These are phyloP conservation scores for Sapajus apella DNA, from an alignment of 2,113 vertebrate genomes.

Conservation along the genomic window DNA sequence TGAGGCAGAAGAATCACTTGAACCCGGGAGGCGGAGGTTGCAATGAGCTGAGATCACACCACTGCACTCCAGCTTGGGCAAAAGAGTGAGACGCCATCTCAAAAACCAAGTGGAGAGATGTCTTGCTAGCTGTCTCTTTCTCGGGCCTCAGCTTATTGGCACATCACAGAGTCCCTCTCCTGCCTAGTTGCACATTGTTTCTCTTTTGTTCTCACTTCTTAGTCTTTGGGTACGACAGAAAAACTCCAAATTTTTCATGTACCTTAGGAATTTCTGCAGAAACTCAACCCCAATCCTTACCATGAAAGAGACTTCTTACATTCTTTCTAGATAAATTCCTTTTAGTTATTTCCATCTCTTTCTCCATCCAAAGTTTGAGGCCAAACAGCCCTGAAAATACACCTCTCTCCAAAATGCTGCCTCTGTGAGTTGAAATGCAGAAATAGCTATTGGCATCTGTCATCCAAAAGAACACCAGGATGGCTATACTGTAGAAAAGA, in stretches of 20 bases:
- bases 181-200: neutral
- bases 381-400: neutral
- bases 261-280: neutral
- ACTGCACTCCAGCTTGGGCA: too few species aligned
- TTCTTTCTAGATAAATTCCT: neutral
- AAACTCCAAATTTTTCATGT: neutral
- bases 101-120: neutral
- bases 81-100: too few species aligned
- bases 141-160: too few species aligned
- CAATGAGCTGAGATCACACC: too few species aligned
- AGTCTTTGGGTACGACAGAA: neutral
- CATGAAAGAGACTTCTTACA: neutral
- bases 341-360: neutral
- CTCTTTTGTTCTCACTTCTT: neutral
- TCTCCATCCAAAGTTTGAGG: neutral
- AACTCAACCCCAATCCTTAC: neutral
- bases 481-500: neutral
- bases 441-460: neutral
- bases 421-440: neutral
- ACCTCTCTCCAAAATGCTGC: neutral
- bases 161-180: neutral
- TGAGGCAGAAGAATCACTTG: too few species aligned
- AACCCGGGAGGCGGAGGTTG: too few species aligned
- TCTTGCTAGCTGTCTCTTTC: neutral
- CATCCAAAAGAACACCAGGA: neutral